phyloP scores from a whole-genome alignment of 2,113 vertebrate species.

The Pontoporia blainvillei region DNA sequence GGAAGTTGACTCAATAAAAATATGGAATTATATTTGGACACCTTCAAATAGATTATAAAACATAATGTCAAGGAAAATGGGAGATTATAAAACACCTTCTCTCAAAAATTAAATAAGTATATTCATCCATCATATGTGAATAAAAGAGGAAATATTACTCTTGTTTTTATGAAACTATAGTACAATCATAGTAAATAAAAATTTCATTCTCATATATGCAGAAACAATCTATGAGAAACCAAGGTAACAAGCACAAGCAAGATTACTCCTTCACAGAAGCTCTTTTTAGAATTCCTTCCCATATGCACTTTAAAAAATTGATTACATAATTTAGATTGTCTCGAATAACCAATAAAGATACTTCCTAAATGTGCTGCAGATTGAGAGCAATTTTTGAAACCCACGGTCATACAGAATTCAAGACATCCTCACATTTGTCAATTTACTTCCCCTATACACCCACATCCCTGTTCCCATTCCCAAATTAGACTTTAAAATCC shows the following conservation, averaged over 20 bases:
- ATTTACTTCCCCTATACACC: not conserved
- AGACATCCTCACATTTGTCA: slow-evolving; percentile 42
- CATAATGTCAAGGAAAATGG: slow-evolving; percentile 31
- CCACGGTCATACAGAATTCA: slow-evolving; percentile 24
- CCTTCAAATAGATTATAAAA: slow-evolving; percentile 48
- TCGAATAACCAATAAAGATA: slow-evolving; percentile 45
- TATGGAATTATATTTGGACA: slow-evolving; percentile 22
- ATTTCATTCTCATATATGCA: not conserved
- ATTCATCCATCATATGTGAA: not conserved
- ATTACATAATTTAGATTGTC: slow-evolving; percentile 45
- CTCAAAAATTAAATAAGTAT: slow-evolving; percentile 28
- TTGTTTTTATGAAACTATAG: not conserved
- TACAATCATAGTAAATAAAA: slow-evolving; percentile 46
- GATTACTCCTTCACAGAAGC: not conserved
- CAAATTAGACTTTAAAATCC: slow-evolving; percentile 52
- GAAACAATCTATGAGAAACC: slow-evolving; percentile 33
- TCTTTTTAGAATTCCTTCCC: slow-evolving; percentile 31
- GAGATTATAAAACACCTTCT: not conserved
- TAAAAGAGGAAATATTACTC: slow-evolving; percentile 19
- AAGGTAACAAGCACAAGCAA: slow-evolving; percentile 28
- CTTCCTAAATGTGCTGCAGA: slow-evolving; percentile 11
- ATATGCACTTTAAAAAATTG: slow-evolving; percentile 18
- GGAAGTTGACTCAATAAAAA: slow-evolving; percentile 12
- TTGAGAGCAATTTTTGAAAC: slow-evolving; percentile 45
- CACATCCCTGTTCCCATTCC: not conserved